phyloP scores from a whole-genome alignment of 2,797 vertebrate genomes.

The Melanotaenia trifasciata region DNA sequence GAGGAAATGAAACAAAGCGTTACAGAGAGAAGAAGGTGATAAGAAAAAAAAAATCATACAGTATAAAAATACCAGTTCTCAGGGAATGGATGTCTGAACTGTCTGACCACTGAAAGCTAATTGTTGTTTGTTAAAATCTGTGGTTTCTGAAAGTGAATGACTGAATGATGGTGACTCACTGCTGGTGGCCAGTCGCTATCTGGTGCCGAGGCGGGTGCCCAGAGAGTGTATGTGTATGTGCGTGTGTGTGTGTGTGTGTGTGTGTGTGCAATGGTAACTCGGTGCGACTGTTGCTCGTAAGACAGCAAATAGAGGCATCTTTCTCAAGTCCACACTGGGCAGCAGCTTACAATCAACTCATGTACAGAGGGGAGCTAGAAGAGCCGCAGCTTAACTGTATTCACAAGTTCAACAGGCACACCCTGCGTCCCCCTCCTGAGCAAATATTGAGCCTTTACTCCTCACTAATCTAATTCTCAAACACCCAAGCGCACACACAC shows the following conservation, averaged over 20 bases:
- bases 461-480: slow-evolving; percentile 72
- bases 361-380: slow-evolving; percentile 62
- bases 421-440: slow-evolving; percentile 60
- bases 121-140: slow-evolving; percentile 74
- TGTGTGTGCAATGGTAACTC: slow-evolving; percentile 60
- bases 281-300: slow-evolving; percentile 72
- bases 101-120: slow-evolving; percentile 55
- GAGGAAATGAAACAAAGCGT: slow-evolving; percentile 48
- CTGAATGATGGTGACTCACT: slow-evolving; percentile 75
- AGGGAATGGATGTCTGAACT: slow-evolving; percentile 32
- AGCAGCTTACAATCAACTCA: slow-evolving; percentile 73
- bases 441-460: slow-evolving; percentile 78
- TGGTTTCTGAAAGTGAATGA: slow-evolving; percentile 68
- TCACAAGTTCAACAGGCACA: slow-evolving; percentile 73
- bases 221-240: slow-evolving; percentile 52
- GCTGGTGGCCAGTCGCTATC: slow-evolving; percentile 74
- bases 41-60: slow-evolving; percentile 21
- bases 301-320: slow-evolving; percentile 78
- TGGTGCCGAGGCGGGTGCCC: slow-evolving; percentile 78
- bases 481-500: slow-evolving; percentile 50
- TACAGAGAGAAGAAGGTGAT: slow-evolving; percentile 22
- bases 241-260: slow-evolving; percentile 50
- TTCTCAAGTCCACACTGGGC: slow-evolving; percentile 76
- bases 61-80: slow-evolving; percentile 21
- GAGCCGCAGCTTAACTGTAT: slow-evolving; percentile 67